Percentiles rank a stretch among this genome's conserved stretches.
Conservation (phyloP, 2,888 invertebrate genomes). For the Epistrophella euchroma region DNA sequence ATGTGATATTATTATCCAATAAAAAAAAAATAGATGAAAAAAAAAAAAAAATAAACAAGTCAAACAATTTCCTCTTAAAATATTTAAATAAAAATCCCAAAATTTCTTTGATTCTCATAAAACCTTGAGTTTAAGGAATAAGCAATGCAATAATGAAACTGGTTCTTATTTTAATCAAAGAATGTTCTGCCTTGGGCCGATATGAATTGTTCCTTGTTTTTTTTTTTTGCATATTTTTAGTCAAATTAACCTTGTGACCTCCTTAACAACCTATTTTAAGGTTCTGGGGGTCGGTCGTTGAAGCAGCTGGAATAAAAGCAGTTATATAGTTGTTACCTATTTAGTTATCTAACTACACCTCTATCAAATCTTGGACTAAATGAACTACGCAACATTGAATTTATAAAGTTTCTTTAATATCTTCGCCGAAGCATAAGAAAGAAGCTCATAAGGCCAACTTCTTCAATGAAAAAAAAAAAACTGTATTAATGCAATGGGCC, state of each 20-base stretch:
- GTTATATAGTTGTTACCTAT: not conserved
- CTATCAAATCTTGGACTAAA: not conserved
- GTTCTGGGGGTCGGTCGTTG: conserved; percentile 45
- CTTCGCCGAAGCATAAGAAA: not conserved
- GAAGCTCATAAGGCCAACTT: too few species aligned
- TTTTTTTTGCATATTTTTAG: conserved; percentile 58
- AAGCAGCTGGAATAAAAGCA: conserved; percentile 41
- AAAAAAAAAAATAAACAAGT: not conserved
- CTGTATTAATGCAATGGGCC: too few species aligned
- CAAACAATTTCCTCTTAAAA: conserved; percentile 39
- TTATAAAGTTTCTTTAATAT: not conserved
- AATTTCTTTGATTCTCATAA: conserved; percentile 23
- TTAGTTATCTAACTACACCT: not conserved
- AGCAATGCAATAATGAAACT: conserved; percentile 27
- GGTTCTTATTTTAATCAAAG: conserved; percentile 19
- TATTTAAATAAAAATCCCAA: conserved; percentile 27
- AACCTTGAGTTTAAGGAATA: not conserved
- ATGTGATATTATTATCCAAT: not conserved
- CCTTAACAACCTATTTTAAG: conserved; percentile 30
- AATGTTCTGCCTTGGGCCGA: conserved; percentile 28
- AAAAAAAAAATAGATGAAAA: not conserved
- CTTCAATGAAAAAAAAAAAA: too few species aligned
- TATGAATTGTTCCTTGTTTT: conserved; percentile 7
- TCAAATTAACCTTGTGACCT: conserved; percentile 73
- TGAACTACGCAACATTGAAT: not conserved